Evolutionary conservation across 2,888 invertebrate species (phyloP).

Genomic region (Trissolcus brochymenae): DNA sequence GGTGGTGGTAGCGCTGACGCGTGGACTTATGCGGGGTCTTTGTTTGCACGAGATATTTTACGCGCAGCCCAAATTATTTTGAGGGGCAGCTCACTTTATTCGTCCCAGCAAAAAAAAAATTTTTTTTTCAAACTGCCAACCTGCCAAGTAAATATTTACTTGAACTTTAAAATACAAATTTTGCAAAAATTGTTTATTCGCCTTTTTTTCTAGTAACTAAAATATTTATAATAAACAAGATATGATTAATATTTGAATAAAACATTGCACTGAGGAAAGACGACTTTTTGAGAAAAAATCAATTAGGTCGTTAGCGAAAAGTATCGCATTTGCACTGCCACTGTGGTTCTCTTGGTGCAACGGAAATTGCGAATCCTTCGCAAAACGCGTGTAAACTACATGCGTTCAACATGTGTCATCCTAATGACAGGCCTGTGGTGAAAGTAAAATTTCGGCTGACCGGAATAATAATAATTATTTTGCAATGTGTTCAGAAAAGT

Average conservation of each 20-base stretch:
- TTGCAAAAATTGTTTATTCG: no score
- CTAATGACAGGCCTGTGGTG: conserved; percentile 6
- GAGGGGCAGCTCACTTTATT: conserved; percentile 20
- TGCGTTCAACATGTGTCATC: conserved; percentile 34
- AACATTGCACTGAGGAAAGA: no score
- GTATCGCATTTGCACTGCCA: conserved; percentile 37
- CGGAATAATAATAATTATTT: conserved; percentile 16
- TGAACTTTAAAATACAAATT: no score
- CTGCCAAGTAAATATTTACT: no score
- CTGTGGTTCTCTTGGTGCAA: conserved; percentile 28
- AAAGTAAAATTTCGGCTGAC: conserved; percentile 30
- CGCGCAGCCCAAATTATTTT: conserved; percentile 44
- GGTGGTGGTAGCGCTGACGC: conserved; percentile 41
- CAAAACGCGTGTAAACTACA: conserved; percentile 26
- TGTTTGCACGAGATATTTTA: conserved; percentile 45
- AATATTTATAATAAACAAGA: no score
- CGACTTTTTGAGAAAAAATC: neutral
- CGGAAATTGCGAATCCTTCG: conserved; percentile 40
- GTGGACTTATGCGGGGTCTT: conserved; percentile 49
- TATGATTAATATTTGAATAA: no score
- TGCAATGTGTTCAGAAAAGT: no score
- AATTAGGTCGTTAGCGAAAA: neutral
- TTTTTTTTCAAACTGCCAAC: no score
- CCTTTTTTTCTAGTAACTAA: no score
- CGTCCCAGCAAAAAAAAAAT: no score